Conservation (phyloP, 2,797 vertebrate species). For the Halcyon smyrnensis region DNA sequence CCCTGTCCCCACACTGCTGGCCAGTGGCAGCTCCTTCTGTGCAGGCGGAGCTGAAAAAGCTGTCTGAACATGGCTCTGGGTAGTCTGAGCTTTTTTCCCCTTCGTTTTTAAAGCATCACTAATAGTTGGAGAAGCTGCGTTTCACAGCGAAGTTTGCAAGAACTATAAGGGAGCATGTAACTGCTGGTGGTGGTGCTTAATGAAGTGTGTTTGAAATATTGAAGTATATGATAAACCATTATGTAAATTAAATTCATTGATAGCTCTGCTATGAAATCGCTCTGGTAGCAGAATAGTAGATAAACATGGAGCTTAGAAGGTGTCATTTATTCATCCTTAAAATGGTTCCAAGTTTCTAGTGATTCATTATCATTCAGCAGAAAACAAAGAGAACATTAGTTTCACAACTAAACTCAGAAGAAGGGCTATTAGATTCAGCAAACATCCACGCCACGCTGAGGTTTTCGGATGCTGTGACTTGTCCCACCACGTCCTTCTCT, state of each 20-base stretch:
- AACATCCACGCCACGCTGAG: not conserved
- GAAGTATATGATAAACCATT: constrained; percentile 58
- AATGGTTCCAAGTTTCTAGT: constrained; percentile 45
- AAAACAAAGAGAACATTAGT: constrained; percentile 63
- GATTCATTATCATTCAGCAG: constrained; percentile 44
- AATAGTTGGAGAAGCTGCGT: not conserved
- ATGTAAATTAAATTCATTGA: constrained; percentile 66
- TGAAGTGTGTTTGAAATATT: constrained; percentile 60
- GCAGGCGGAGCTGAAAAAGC: not conserved
- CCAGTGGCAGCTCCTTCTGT: not conserved
- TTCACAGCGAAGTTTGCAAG: constrained; percentile 38
- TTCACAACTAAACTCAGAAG: not conserved
- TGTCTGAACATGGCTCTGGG: not conserved
- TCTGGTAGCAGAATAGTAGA: constrained; percentile 66
- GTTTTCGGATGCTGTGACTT: not conserved
- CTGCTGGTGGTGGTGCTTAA: constrained; percentile 43
- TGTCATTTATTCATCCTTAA: constrained; percentile 71
- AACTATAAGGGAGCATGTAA: not conserved
- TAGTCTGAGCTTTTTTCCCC: not conserved
- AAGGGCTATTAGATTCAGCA: not conserved
- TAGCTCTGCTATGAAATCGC: constrained; percentile 60
- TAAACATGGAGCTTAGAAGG: constrained; percentile 69
- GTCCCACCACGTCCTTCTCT: not conserved
- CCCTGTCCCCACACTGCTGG: fast-evolving
- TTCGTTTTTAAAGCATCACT: not conserved